Evolutionary conservation across 2,888 invertebrate species (phyloP).

Genomic region (Hypolimnas misippus): DNA sequence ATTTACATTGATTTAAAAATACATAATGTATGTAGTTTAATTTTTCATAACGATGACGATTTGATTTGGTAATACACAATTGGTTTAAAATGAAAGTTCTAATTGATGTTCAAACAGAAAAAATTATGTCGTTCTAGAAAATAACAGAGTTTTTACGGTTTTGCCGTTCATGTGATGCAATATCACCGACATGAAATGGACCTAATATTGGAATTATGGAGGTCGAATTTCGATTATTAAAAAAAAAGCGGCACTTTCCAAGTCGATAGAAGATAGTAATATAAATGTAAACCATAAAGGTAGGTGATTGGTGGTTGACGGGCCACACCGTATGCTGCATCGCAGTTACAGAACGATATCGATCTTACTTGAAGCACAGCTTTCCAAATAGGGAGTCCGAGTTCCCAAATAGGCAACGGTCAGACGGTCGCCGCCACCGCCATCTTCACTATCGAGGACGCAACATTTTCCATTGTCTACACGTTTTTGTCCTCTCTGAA

Average conservation of each 20-base stretch:
- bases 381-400: slow-evolving; percentile 78
- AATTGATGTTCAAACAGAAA: too few relatives aligned
- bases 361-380: slow-evolving; percentile 78
- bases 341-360: slow-evolving; percentile 65
- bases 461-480: slow-evolving; percentile 76
- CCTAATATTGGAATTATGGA: background rate
- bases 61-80: too few relatives aligned
- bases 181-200: too few relatives aligned
- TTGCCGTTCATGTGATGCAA: too few relatives aligned
- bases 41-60: too few relatives aligned
- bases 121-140: too few relatives aligned
- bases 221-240: slow-evolving; percentile 15
- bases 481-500: slow-evolving; percentile 59
- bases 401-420: slow-evolving; percentile 78
- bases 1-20: too few relatives aligned
- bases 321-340: slow-evolving; percentile 52
- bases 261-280: slow-evolving; percentile 30
- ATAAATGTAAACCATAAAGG: slow-evolving; percentile 57
- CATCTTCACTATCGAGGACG: slow-evolving; percentile 67
- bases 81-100: too few relatives aligned
- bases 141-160: too few relatives aligned
- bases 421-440: slow-evolving; percentile 52
- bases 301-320: slow-evolving; percentile 66
- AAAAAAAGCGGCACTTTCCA: background rate
- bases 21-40: too few relatives aligned